phyloP scores from a whole-genome alignment of 2,797 vertebrate genomes.

The Neoniphon sammara region DNA sequence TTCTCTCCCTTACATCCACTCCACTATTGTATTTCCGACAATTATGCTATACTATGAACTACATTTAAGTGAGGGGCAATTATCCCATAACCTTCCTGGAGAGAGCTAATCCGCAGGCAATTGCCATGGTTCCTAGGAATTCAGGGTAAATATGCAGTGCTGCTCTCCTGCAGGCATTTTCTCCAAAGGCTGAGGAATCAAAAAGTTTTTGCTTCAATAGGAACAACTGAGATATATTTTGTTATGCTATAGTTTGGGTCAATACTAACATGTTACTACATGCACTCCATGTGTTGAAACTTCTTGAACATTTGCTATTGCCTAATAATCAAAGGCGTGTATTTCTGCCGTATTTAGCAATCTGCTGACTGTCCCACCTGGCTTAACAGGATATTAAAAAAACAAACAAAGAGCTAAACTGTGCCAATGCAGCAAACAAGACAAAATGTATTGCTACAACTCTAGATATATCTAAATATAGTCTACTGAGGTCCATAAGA shows the following conservation, averaged over 20 bases:
- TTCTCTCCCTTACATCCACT: constrained; percentile 31
- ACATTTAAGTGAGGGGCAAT: constrained; percentile 45
- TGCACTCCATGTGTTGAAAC: not conserved
- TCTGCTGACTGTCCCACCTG: no score
- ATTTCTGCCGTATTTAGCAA: no score
- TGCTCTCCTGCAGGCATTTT: constrained; percentile 31
- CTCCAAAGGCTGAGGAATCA: constrained; percentile 9
- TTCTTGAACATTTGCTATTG: not conserved
- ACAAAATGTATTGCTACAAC: no score
- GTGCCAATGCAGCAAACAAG: no score
- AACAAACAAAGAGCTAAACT: not conserved
- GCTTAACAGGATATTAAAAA: not conserved
- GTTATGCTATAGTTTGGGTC: not conserved
- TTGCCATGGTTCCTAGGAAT: constrained; percentile 76
- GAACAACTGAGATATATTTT: not conserved
- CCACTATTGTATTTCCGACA: constrained; percentile 33
- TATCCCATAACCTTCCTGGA: constrained; percentile 54
- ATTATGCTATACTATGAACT: constrained; percentile 26
- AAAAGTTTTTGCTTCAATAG: constrained; percentile 23
- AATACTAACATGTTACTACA: not conserved
- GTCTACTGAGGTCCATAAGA: no score
- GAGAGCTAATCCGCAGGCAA: constrained; percentile 70
- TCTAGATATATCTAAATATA: no score
- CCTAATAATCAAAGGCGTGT: no score
- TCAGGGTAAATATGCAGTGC: constrained; percentile 67